These are phyloP conservation scores for Stichodactyla helianthus DNA, from an alignment of 64 coral and sea anemone genomes.

Conservation along the genomic window DNA sequence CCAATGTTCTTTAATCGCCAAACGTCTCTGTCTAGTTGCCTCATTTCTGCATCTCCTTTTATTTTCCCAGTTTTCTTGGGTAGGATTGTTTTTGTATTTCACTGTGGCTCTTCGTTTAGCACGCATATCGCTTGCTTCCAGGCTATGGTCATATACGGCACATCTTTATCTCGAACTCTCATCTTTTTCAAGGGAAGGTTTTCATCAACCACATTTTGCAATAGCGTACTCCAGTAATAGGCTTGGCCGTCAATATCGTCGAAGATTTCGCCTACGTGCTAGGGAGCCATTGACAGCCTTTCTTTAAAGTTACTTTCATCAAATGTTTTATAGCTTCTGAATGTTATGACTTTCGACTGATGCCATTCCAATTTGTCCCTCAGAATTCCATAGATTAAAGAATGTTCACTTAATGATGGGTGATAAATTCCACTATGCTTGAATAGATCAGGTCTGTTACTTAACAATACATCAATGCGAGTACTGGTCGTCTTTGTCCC, in stretches of 20 bases:
- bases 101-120: background rate
- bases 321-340: conserved; percentile 47
- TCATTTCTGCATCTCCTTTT: background rate
- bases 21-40: too few species aligned
- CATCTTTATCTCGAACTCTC: conserved; percentile 24
- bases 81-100: background rate
- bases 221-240: background rate
- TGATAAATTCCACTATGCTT: conserved; percentile 2
- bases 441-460: conserved; percentile 32
- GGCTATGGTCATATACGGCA: too few species aligned
- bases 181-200: background rate
- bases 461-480: conserved; percentile 16
- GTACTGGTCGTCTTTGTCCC: background rate
- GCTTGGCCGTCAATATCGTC: conserved; percentile 26
- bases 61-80: background rate
- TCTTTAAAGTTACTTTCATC: background rate
- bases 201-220: conserved; percentile 7
- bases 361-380: background rate
- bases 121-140: background rate
- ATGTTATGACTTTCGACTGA: conserved; percentile 9
- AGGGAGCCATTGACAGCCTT: too few species aligned
- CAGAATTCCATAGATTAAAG: conserved; percentile 9
- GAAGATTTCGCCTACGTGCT: too few species aligned
- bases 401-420: conserved; percentile 33
- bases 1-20: conserved; percentile 32